Conservation (phyloP, 2,888 invertebrate genomes). For the Neria commutata region DNA sequence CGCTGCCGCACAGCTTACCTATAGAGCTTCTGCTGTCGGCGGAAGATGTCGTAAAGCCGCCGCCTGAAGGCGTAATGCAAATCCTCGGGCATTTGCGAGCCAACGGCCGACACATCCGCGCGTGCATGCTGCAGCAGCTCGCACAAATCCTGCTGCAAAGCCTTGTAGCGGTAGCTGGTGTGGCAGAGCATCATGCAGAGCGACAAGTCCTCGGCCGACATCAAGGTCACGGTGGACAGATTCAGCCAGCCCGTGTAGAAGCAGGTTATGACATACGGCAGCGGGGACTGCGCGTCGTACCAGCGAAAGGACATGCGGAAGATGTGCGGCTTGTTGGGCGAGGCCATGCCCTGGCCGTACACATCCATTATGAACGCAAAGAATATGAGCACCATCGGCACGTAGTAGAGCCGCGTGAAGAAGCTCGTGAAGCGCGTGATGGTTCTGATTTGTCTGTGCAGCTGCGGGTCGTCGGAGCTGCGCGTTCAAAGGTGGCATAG, state of each 20-base stretch:
- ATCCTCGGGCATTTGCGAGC: slow-evolving; percentile 1
- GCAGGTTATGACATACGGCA: slow-evolving; percentile 20
- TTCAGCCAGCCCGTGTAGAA: slow-evolving; percentile 21
- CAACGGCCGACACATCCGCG: background rate
- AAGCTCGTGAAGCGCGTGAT: slow-evolving; percentile 18
- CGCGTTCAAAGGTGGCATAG: background rate
- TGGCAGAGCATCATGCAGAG: slow-evolving; percentile 24
- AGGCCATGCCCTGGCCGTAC: slow-evolving; percentile 8
- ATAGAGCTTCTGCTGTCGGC: slow-evolving; percentile 20
- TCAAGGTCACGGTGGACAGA: slow-evolving; percentile 8
- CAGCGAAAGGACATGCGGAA: slow-evolving; percentile 31
- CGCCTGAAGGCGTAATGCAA: slow-evolving; percentile 12
- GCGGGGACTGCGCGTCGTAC: slow-evolving; percentile 33
- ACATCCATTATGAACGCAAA: slow-evolving; percentile 6
- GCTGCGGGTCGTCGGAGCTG: slow-evolving; percentile 22
- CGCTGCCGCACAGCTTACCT: slow-evolving; percentile 4
- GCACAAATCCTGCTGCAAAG: slow-evolving; percentile 15
- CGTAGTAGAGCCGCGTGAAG: slow-evolving; percentile 23
- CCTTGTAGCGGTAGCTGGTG: slow-evolving; percentile 24
- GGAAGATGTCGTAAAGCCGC: slow-evolving; percentile 14
- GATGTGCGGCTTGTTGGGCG: slow-evolving; percentile 31
- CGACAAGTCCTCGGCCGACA: slow-evolving; percentile 23
- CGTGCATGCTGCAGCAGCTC: slow-evolving; percentile 7
- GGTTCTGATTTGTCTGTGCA: slow-evolving; percentile 13
- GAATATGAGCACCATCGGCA: slow-evolving; percentile 22